Evolutionary conservation across 1,140 invertebrate genomes (phyloP).

Genomic region (Drosophila lowei): DNA sequence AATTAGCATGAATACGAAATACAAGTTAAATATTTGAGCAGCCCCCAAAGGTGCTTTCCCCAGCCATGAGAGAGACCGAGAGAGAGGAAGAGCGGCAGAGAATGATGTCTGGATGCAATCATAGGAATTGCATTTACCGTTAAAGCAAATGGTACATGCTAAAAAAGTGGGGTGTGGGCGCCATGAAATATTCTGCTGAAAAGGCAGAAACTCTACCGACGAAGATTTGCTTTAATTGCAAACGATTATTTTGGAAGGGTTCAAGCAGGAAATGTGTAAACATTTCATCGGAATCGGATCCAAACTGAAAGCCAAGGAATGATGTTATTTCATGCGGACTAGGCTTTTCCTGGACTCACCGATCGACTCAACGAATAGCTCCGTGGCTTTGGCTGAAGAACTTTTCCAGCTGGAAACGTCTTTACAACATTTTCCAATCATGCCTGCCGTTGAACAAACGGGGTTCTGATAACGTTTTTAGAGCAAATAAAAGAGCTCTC

Average conservation of each 20-base stretch:
- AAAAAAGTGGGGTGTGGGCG: neutral
- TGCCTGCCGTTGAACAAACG: constrained; percentile 23
- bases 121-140: constrained; percentile 73
- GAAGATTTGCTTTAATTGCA: constrained; percentile 47
- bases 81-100: neutral
- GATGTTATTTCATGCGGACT: too few species aligned
- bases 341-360: too few species aligned
- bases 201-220: constrained; percentile 31
- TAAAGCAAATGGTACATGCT: constrained; percentile 55
- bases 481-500: constrained; percentile 24
- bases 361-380: too few species aligned
- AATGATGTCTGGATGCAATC: constrained; percentile 52
- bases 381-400: neutral
- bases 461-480: constrained; percentile 24
- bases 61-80: constrained; percentile 4
- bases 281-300: too few species aligned
- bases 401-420: constrained; percentile 7
- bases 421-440: constrained; percentile 6
- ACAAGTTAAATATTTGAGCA: constrained; percentile 81
- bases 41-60: constrained; percentile 55
- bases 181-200: constrained; percentile 41
- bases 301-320: too few species aligned
- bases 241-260: constrained; percentile 14
- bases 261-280: neutral
- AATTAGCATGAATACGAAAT: constrained; percentile 82